These are phyloP conservation scores for Empidonax alnorum DNA, from an alignment of 2,113 vertebrate species.

Conservation along the genomic window DNA sequence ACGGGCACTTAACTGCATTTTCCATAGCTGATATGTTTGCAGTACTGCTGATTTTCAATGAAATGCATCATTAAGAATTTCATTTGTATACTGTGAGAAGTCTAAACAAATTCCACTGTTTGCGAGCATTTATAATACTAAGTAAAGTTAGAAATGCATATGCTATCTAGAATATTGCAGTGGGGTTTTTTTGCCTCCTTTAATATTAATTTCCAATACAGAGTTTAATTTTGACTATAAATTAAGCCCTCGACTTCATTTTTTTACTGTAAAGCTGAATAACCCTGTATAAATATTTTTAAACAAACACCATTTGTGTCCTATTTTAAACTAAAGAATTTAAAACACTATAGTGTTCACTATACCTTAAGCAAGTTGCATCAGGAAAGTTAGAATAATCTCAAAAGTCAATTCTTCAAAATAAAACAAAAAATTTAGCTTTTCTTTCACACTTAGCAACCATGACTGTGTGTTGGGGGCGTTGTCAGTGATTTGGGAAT, in stretches of 20 bases:
- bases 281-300: not conserved
- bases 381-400: not conserved
- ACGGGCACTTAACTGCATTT: not conserved
- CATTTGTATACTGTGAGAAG: not conserved
- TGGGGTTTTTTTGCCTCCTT: not conserved
- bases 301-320: not conserved
- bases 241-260: not conserved
- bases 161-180: not conserved
- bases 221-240: not conserved
- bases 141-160: not conserved
- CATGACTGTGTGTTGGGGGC: not conserved
- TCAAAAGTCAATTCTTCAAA: not conserved
- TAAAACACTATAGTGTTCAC: not conserved
- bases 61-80: not conserved
- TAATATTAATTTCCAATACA: not conserved
- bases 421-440: not conserved
- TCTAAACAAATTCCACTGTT: not conserved
- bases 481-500: not conserved
- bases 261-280: not conserved
- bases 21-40: not conserved
- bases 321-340: not conserved
- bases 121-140: not conserved
- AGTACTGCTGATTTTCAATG: not conserved
- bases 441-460: not conserved
- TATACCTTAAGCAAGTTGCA: not conserved